These are phyloP conservation scores for Pseudeuparius sepicola DNA, from an alignment of 2,888 invertebrate species.

Conservation along the genomic window DNA sequence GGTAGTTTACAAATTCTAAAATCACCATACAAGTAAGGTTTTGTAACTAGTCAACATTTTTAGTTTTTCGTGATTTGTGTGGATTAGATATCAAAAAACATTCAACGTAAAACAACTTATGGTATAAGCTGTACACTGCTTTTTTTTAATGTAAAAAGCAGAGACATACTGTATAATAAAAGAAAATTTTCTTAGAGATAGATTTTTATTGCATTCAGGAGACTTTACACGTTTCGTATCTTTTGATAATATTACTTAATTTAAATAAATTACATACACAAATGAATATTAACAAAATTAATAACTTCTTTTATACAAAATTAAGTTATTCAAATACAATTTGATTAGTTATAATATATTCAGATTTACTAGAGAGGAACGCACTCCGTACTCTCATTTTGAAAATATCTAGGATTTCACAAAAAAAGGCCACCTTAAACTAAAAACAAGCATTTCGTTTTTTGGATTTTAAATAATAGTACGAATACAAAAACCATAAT, in stretches of 20 bases:
- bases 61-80: too few species aligned
- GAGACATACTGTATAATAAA: too few species aligned
- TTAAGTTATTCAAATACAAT: constrained; percentile 6
- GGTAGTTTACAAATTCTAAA: too few species aligned
- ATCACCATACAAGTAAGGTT: too few species aligned
- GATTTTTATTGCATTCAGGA: constrained; percentile 46
- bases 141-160: too few species aligned
- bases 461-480: constrained; percentile 18
- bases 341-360: constrained; percentile 4
- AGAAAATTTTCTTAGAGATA: constrained; percentile 38
- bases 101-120: too few species aligned
- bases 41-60: too few species aligned
- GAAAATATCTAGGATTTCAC: constrained; percentile 35
- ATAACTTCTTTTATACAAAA: constrained; percentile 12
- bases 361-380: constrained; percentile 36
- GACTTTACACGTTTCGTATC: constrained; percentile 43
- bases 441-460: constrained; percentile 32
- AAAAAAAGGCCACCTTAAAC: constrained; percentile 30
- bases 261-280: constrained; percentile 37
- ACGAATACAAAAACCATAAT: too few species aligned
- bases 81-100: too few species aligned
- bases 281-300: constrained; percentile 29
- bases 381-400: constrained; percentile 39
- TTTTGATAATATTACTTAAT: constrained; percentile 27
- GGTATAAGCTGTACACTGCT: too few species aligned